Percentiles rank a stretch among this genome's conserved stretches.
These are phyloP conservation scores for Achlya flavicornis DNA, from an alignment of 2,888 invertebrate genomes.

Conservation along the genomic window DNA sequence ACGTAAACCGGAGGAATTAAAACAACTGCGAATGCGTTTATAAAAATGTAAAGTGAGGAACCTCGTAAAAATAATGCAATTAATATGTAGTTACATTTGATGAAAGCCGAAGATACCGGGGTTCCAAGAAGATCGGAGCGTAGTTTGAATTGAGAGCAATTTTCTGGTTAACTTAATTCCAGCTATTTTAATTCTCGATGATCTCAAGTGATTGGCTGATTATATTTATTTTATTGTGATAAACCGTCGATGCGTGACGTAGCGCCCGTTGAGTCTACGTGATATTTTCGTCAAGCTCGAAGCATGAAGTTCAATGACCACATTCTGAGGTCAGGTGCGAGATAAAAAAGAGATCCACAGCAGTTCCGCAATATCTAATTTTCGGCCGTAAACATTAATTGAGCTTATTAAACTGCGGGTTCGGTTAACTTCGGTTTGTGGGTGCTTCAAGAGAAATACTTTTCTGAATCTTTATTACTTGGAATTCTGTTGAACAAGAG, in stretches of 20 bases:
- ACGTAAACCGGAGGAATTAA: slow-evolving; percentile 48
- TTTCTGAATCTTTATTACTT: slow-evolving; percentile 27
- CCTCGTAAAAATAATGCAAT: slow-evolving; percentile 26
- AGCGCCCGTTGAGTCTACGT: slow-evolving; percentile 63
- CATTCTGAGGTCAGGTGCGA: slow-evolving; percentile 63
- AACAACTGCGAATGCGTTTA: slow-evolving; percentile 31
- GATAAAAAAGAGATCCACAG: slow-evolving; percentile 50
- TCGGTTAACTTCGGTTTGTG: slow-evolving; percentile 21
- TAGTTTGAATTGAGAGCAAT: slow-evolving; percentile 39
- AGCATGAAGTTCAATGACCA: slow-evolving; percentile 69
- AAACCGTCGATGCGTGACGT: slow-evolving; percentile 52
- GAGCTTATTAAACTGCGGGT: slow-evolving; percentile 53
- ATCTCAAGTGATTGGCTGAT: slow-evolving; percentile 42
- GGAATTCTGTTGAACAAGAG: slow-evolving; percentile 25
- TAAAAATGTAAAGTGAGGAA: slow-evolving; percentile 28
- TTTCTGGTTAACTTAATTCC: slow-evolving; percentile 49
- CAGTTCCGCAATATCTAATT: slow-evolving; percentile 70
- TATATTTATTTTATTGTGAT: slow-evolving; percentile 27
- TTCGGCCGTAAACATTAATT: slow-evolving; percentile 71
- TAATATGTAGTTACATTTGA: slow-evolving; percentile 25
- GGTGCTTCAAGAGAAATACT: slow-evolving; percentile 26
- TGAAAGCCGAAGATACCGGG: slow-evolving; percentile 24
- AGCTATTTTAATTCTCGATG: slow-evolving; percentile 34
- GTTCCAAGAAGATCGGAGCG: slow-evolving; percentile 20
- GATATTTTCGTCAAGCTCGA: slow-evolving; percentile 57